Conservation (phyloP, 2,888 invertebrate genomes). For the Tenthredo mesomela region DNA sequence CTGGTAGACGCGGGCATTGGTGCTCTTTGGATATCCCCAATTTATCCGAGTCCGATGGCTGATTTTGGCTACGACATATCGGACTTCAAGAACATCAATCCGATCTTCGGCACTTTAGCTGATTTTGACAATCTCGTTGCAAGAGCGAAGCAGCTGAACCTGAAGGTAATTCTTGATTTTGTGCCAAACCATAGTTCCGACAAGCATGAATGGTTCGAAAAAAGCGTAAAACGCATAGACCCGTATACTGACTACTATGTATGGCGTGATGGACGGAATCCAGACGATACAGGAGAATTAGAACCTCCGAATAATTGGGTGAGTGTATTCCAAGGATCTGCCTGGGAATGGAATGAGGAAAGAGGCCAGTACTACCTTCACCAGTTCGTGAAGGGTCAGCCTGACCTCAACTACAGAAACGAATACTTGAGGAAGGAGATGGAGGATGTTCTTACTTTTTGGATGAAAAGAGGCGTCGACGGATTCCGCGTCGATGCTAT, state of each 20-base stretch:
- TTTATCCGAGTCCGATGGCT: slow-evolving; percentile 84
- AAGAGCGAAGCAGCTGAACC: slow-evolving; percentile 74
- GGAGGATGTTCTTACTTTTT: slow-evolving; percentile 79
- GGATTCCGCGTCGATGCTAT: slow-evolving; percentile 82
- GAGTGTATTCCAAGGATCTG: slow-evolving; percentile 80
- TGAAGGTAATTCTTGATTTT: slow-evolving; percentile 78
- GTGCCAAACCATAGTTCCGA: slow-evolving; percentile 86
- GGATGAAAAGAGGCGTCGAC: slow-evolving; percentile 82
- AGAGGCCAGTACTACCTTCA: slow-evolving; percentile 84
- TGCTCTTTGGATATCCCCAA: slow-evolving; percentile 86
- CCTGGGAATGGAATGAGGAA: slow-evolving; percentile 82
- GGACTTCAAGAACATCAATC: slow-evolving; percentile 81
- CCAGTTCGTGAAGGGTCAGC: slow-evolving; percentile 82
- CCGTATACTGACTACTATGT: slow-evolving; percentile 88
- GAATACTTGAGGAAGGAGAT: slow-evolving; percentile 78
- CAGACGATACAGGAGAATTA: slow-evolving; percentile 70
- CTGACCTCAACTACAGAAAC: slow-evolving; percentile 84
- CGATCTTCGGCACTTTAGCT: slow-evolving; percentile 80
- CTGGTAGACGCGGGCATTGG: slow-evolving; percentile 82
- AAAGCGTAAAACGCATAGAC: slow-evolving; percentile 82
- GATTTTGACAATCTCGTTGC: slow-evolving; percentile 79
- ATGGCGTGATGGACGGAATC: slow-evolving; percentile 84
- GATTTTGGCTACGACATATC: slow-evolving; percentile 85
- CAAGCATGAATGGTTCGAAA: slow-evolving; percentile 89
- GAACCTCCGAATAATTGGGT: slow-evolving; percentile 80